Evolutionary conservation across 2,888 invertebrate genomes (phyloP).

Genomic region (Augiades crinisus): DNA sequence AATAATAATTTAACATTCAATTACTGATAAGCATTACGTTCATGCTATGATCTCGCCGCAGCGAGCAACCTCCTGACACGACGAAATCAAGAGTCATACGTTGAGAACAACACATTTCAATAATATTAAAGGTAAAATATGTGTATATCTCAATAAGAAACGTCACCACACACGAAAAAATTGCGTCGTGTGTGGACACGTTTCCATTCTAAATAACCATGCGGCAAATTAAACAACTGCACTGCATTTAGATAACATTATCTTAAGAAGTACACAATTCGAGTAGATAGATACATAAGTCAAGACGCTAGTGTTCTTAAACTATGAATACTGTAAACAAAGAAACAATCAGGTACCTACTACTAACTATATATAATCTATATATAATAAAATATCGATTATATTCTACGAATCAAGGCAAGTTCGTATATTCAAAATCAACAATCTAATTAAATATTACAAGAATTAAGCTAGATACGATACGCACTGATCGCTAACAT

Average conservation of each 20-base stretch:
- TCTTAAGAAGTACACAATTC: conserved; percentile 7
- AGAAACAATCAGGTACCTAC: conserved; percentile 71
- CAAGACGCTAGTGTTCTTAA: conserved; percentile 29
- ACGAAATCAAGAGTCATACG: neutral
- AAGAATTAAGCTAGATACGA: conserved; percentile 11
- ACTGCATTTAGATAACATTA: conserved; percentile 6
- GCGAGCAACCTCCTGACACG: neutral
- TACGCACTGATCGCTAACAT: conserved; percentile 16
- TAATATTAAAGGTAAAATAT: neutral
- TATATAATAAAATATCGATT: conserved; percentile 14
- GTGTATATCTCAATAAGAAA: conserved; percentile 5
- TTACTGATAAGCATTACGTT: conserved; percentile 11
- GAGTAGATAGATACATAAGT: conserved; percentile 11
- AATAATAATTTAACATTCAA: conserved; percentile 4
- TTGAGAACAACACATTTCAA: conserved; percentile 9
- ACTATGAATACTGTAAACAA: conserved; percentile 35
- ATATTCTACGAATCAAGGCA: conserved; percentile 18
- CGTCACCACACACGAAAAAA: conserved; percentile 2
- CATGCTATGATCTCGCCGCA: conserved; percentile 14
- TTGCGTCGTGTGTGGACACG: neutral
- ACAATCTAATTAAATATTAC: too few species aligned
- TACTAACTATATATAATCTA: conserved; percentile 42
- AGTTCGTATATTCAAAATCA: conserved; percentile 18
- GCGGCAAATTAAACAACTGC: conserved; percentile 36
- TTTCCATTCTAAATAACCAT: conserved; percentile 34